Evolutionary conservation across 2,888 invertebrate species (phyloP).

Genomic region (Coronaproctus castanopsis): DNA sequence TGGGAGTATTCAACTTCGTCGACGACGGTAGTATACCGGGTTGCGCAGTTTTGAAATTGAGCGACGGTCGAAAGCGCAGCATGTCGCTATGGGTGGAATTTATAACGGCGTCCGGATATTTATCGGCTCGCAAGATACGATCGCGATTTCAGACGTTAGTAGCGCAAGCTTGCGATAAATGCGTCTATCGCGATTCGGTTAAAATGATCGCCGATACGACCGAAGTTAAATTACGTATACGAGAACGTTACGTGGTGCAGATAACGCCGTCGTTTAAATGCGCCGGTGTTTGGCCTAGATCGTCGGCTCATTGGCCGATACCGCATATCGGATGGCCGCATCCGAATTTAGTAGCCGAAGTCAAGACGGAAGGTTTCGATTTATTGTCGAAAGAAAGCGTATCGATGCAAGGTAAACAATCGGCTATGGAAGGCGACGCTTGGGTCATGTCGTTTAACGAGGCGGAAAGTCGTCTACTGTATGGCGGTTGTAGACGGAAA

Average conservation of each 20-base stretch:
- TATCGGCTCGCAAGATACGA: slow-evolving; percentile 63
- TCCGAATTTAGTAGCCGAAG: slow-evolving; percentile 56
- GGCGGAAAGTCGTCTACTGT: slow-evolving; percentile 56
- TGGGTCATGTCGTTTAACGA: slow-evolving; percentile 63
- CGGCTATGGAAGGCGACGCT: slow-evolving; percentile 65
- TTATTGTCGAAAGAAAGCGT: slow-evolving; percentile 51
- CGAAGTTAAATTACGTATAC: slow-evolving; percentile 54
- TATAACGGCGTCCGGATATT: slow-evolving; percentile 68
- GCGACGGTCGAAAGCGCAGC: slow-evolving; percentile 66
- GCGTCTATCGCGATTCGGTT: slow-evolving; percentile 54
- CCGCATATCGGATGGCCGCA: slow-evolving; percentile 62
- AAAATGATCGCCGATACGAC: slow-evolving; percentile 66
- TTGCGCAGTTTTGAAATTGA: slow-evolving; percentile 62
- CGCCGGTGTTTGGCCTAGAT: slow-evolving; percentile 64
- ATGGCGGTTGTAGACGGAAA: slow-evolving; percentile 47
- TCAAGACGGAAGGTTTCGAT: slow-evolving; percentile 68
- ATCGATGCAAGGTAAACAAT: slow-evolving; percentile 47
- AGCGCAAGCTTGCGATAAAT: slow-evolving; percentile 63
- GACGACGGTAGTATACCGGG: slow-evolving; percentile 64
- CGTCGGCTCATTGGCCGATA: slow-evolving; percentile 62
- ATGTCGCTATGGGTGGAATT: slow-evolving; percentile 83
- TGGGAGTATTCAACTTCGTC: slow-evolving; percentile 82
- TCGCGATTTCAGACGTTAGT: slow-evolving; percentile 60
- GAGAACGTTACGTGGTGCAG: slow-evolving; percentile 59
- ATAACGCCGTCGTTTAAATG: slow-evolving; percentile 71